A percentile compares a stretch with the other conserved stretches of the same genome.
These are phyloP conservation scores for Rhabdomys dilectus DNA, from an alignment of 2,113 vertebrate genomes.

Conservation along the genomic window DNA sequence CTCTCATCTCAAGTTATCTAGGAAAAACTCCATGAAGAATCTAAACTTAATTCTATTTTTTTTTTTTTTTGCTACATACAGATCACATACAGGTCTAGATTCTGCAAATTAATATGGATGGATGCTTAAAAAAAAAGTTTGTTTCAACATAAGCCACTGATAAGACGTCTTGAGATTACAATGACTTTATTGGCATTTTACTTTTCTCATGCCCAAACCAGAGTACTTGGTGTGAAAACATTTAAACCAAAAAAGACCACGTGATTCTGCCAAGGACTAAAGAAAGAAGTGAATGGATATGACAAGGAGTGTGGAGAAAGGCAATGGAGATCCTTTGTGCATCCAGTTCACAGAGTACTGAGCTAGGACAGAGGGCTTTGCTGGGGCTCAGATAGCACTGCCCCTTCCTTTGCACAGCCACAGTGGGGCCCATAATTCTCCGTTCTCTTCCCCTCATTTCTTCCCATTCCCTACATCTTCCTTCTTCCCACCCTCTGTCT, in stretches of 20 bases:
- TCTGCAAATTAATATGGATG: not conserved
- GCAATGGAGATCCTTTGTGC: accelerated
- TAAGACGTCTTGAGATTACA: slow-evolving; percentile 5
- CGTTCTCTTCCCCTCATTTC: too few relatives aligned
- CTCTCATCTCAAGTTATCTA: not conserved
- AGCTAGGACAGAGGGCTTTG: not conserved
- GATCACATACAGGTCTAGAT: not conserved
- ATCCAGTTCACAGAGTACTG: not conserved
- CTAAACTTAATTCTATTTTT: not conserved
- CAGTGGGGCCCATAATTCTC: too few relatives aligned
- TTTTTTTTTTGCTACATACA: slow-evolving; percentile 15
- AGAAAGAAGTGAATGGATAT: not conserved
- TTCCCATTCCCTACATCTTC: not conserved
- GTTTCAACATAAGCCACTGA: slow-evolving; percentile 17
- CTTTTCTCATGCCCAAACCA: not conserved
- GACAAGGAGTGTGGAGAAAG: not conserved
- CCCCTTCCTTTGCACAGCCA: not conserved
- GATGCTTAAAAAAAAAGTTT: not conserved
- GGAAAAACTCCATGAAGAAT: not conserved
- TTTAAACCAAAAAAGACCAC: not conserved
- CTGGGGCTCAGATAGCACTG: not conserved
- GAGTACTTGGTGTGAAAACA: not conserved
- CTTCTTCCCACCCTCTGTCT: accelerated
- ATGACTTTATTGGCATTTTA: not conserved
- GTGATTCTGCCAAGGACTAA: not conserved